Percentiles rank a stretch among this genome's conserved stretches.
Conservation (phyloP, 2,797 vertebrate genomes). For the Pelodytes ibericus region DNA sequence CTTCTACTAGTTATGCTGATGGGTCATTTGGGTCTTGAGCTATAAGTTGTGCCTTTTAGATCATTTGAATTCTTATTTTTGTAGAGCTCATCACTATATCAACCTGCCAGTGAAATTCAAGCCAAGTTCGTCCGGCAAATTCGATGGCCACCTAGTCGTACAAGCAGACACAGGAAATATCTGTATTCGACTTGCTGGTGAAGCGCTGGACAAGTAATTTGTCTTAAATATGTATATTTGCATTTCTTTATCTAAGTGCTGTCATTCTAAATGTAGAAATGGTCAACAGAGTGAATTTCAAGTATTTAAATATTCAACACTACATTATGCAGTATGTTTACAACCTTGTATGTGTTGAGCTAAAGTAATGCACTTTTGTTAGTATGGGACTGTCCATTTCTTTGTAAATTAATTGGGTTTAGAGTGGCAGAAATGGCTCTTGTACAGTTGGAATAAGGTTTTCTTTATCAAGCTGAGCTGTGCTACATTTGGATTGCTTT, state of each 20-base stretch:
- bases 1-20: no score
- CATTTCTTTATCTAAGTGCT: conserved; percentile 61
- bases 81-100: conserved; percentile 90
- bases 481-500: background rate
- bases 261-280: conserved; percentile 61
- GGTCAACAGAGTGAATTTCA: conserved; percentile 43
- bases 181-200: conserved; percentile 82
- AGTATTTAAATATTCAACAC: conserved; percentile 52
- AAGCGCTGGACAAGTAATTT: conserved; percentile 71
- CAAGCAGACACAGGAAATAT: conserved; percentile 78
- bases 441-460: background rate
- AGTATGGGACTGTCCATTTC: background rate
- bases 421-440: background rate
- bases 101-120: conserved; percentile 94
- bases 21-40: no score
- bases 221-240: background rate
- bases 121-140: conserved; percentile 77
- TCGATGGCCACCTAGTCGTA: conserved; percentile 79
- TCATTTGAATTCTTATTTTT: conserved; percentile 28
- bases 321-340: conserved; percentile 12
- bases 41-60: no score
- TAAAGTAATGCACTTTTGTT: conserved; percentile 61
- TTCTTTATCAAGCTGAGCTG: background rate
- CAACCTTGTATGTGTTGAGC: conserved; percentile 58
- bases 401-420: background rate